These are phyloP conservation scores for Cerastis rubricosa DNA, from an alignment of 2,888 invertebrate species.

Conservation along the genomic window DNA sequence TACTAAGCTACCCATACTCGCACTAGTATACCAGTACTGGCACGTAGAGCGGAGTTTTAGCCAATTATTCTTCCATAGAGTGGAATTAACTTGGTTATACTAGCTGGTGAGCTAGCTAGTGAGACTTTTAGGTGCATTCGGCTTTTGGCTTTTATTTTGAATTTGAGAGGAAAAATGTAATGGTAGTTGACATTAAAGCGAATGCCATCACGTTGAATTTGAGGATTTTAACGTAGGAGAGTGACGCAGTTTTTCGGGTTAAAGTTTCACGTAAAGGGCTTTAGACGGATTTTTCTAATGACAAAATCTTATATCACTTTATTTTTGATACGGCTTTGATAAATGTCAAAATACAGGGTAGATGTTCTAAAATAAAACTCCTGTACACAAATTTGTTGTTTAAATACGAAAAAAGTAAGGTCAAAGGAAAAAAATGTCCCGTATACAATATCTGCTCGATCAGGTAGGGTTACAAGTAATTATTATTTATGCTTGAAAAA, in stretches of 20 bases:
- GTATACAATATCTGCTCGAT: neutral
- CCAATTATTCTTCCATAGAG: conserved; percentile 42
- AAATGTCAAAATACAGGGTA: too few relatives aligned
- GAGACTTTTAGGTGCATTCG: conserved; percentile 21
- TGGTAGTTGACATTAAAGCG: conserved; percentile 19
- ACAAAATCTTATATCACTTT: too few relatives aligned
- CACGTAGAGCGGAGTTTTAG: conserved; percentile 12
- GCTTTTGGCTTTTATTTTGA: conserved; percentile 22
- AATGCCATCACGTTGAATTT: neutral
- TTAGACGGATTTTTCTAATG: too few relatives aligned
- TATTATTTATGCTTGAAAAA: conserved; percentile 57
- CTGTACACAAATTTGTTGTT: neutral
- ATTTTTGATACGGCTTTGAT: too few relatives aligned
- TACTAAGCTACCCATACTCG: conserved; percentile 4
- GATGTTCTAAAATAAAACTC: too few relatives aligned
- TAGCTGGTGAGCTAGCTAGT: neutral
- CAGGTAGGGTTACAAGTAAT: conserved; percentile 33
- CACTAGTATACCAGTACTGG: conserved; percentile 6
- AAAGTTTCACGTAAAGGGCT: neutral
- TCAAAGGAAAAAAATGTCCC: neutral
- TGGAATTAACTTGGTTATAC: conserved; percentile 39
- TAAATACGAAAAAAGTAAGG: neutral
- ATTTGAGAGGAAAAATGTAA: conserved; percentile 4
- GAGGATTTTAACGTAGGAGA: neutral
- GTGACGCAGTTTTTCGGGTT: neutral